Base-by-base conservation (phyloP, 2,797 vertebrate species). In the Danio tinwini region DNA sequence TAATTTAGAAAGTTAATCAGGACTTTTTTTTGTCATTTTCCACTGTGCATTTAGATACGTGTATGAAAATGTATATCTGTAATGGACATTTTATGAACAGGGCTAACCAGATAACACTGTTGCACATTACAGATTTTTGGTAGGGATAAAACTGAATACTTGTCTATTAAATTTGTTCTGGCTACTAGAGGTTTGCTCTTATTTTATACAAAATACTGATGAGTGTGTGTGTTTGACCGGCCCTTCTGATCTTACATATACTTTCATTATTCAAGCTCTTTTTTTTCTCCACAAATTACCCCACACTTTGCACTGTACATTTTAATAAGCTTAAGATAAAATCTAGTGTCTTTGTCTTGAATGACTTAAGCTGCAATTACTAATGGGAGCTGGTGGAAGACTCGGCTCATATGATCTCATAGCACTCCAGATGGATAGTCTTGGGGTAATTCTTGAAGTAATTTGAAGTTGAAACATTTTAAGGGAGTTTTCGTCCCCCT, bases 271-370 rank as follows among this genome's bases (percentile, higher is more conserved):
- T 62, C 47, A 64, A 16, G 5, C 40, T 44, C 21, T 29, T 29
- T 8, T 7, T 4, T 50, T 5, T 0, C 11, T 47, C 39, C 4
- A 6, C 13, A 56, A 61, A 61, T 17, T 21, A 42, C 49, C 37
- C 62, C 62, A 67, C 72, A 16, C 82, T n/a, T 61, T 52, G 68
- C 68, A 19, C 78, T 39, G 39, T 77, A 42, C 49, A 61, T 67
- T 81, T 63, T 77, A 67, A 67, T 62, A 40, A 74, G 56, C 49
- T 77, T 70, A 77, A 68, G 82, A 77, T 77, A 37, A 42, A 59
- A 56, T 78, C 58, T 64, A 56, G 58, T 74, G 62, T 62, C 6
- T 59, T 72, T 73, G 53, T 62, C 56, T 47, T 44, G 37, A 74
- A 73, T 64, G 69, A 75, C 72, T 81, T 58, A 53, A 78, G 45